phyloP scores from a whole-genome alignment of 2,113 vertebrate species.

The Orycteropus afer region DNA sequence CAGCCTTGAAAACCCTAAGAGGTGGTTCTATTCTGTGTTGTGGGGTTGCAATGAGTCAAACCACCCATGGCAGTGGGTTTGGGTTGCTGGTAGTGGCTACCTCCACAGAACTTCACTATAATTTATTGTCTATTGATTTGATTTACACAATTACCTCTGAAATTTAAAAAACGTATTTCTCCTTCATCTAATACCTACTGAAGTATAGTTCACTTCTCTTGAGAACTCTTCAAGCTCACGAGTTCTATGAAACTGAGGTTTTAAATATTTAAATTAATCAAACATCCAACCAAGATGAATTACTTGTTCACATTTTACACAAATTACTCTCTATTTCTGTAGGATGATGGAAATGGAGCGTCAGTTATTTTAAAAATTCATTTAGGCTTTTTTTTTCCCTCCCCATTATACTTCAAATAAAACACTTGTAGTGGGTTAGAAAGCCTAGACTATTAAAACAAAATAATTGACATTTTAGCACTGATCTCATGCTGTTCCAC shows the following conservation, averaged over 20 bases:
- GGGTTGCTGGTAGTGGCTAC: neutral
- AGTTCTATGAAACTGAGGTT: slow-evolving; percentile 13
- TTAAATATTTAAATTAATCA: slow-evolving; percentile 63
- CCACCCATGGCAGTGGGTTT: neutral
- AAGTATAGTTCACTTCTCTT: neutral
- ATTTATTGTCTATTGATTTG: neutral
- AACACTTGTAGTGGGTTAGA: slow-evolving; percentile 67
- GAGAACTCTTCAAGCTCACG: neutral
- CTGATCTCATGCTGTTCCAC: slow-evolving; percentile 50
- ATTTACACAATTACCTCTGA: neutral
- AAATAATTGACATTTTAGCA: slow-evolving; percentile 61
- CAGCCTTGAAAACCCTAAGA: neutral
- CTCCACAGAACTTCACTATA: neutral
- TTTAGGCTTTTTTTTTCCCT: neutral
- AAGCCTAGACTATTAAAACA: slow-evolving; percentile 68
- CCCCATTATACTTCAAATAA: slow-evolving; percentile 63
- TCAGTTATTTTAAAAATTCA: slow-evolving; percentile 57
- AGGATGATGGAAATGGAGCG: slow-evolving; percentile 32
- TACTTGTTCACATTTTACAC: slow-evolving; percentile 12
- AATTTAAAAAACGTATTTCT: slow-evolving; percentile 29
- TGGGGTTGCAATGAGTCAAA: neutral
- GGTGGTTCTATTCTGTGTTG: too few relatives aligned
- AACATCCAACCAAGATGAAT: slow-evolving; percentile 38
- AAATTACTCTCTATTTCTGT: slow-evolving; percentile 34
- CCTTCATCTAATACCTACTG: neutral